Base-by-base conservation (phyloP, 2,888 invertebrate species). In the Drosophila kambysellisi region DNA sequence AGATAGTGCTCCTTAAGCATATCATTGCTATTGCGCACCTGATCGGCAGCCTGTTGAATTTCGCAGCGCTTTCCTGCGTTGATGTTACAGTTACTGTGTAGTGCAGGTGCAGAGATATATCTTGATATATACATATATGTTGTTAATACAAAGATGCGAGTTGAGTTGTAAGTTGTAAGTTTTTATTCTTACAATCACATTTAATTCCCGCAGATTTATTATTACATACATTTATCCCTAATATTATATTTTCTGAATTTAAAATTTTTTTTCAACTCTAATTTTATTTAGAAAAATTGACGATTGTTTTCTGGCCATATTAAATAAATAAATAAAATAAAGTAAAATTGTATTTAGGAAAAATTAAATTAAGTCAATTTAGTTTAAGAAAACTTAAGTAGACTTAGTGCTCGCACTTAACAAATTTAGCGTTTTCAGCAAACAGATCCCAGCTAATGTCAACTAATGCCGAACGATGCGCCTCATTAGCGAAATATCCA, bases 401-500 rank as follows among this genome's bases (percentile, higher is more conserved):
- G 7, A 37, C 37, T 48, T 37, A 15, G 20, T 30, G 25, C 41
- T 8, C 25, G 20, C 48, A 61, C 50, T 60, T 33, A 58, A 58
- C 5, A 57, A 63, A 60, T 67, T 43, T 50, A 29, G 37, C 35
- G 30, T 43, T n/a, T 41, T 17, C 41, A 37, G 17, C 4, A 17
- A 54, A 39, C 29, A 52, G 41, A 59, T 54, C 17, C 48, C 11
- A 43, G 54, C 46, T 74, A 72, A 74, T 70, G 43, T 15, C 57
- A 46, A 15, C 41, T 70, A 63, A 64, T 72, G 35, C 33, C 39
- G n/a, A 54, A 50, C 58, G 81, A 61, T 75, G 70, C 59, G 75
- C 41, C 65, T 69, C 73, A 73, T 81, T 81, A 71, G 46, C 51
- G 17, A 50, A 62, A 63, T 43, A 53, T 70, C 46, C 51, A 33